These are phyloP conservation scores for Ormia ochracea DNA, from an alignment of 2,888 invertebrate genomes.

Conservation along the genomic window DNA sequence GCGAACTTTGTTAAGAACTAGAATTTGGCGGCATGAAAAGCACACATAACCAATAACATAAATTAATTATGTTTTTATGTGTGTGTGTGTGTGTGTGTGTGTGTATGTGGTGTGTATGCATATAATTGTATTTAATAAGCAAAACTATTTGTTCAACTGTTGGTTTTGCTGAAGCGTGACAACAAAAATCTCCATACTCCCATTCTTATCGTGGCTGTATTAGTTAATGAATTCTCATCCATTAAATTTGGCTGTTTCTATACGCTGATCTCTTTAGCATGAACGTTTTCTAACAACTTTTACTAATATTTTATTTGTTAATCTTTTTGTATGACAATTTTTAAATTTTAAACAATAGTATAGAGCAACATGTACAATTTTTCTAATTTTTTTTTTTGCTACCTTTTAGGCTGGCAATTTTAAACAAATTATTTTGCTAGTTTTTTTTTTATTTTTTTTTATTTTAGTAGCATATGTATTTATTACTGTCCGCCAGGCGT, in stretches of 20 bases:
- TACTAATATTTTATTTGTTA: neutral
- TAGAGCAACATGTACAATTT: conserved; percentile 21
- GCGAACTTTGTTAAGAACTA: conserved; percentile 27
- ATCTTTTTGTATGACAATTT: neutral
- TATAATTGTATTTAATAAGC: neutral
- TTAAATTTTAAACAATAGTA: neutral
- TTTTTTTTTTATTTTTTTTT: too few species aligned
- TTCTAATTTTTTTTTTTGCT: neutral
- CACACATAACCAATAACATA: neutral
- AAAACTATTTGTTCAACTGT: neutral
- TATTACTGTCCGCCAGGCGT: neutral
- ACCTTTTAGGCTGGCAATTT: neutral
- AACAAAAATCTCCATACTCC: conserved; percentile 7
- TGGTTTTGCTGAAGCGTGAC: conserved; percentile 36
- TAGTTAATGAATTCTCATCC: neutral
- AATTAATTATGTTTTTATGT: neutral
- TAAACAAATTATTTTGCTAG: conserved; percentile 2
- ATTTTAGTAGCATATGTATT: neutral
- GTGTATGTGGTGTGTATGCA: too few species aligned
- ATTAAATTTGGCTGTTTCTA: neutral
- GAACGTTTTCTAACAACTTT: too few species aligned
- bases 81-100: too few species aligned
- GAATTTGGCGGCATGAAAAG: neutral
- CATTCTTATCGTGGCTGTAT: neutral
- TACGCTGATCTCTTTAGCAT: neutral